Evolutionary conservation across 2,888 invertebrate genomes (phyloP).

Genomic region (Cremastobaeus sp.): DNA sequence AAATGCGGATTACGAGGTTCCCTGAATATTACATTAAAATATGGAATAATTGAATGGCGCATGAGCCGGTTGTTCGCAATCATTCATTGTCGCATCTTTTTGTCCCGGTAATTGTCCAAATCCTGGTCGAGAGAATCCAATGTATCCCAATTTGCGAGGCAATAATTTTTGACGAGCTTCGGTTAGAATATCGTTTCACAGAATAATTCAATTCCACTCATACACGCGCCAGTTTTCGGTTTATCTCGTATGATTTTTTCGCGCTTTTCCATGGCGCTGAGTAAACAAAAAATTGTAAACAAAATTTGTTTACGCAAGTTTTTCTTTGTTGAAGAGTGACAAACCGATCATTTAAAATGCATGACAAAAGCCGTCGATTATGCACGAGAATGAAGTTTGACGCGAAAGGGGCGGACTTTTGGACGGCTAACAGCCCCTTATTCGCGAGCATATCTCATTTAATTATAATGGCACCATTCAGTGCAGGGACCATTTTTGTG

Average conservation of each 20-base stretch:
- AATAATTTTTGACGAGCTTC: too few species aligned
- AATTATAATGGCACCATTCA: conserved; percentile 62
- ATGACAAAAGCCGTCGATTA: conserved; percentile 53
- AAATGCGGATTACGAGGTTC: conserved; percentile 16
- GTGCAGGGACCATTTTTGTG: conserved; percentile 41
- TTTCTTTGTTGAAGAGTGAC: too few species aligned
- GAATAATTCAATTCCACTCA: too few species aligned
- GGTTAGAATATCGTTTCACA: too few species aligned
- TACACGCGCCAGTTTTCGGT: too few species aligned
- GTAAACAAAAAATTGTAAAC: too few species aligned
- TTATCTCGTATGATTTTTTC: too few species aligned
- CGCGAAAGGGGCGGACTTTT: conserved; percentile 54
- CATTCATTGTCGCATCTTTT: conserved; percentile 15
- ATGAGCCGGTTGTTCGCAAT: not conserved
- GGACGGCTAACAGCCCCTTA: conserved; percentile 53
- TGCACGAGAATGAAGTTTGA: conserved; percentile 54
- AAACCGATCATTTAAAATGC: conserved; percentile 24
- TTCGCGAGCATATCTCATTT: conserved; percentile 61
- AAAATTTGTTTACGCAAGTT: too few species aligned
- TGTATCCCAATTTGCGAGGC: not conserved
- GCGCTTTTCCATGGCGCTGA: too few species aligned
- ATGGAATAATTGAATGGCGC: conserved; percentile 17
- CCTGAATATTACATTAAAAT: not conserved
- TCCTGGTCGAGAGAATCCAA: not conserved
- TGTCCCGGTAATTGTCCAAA: conserved; percentile 25